phyloP scores from a whole-genome alignment of 2,797 vertebrate species.

The Moxostoma hubbsi region DNA sequence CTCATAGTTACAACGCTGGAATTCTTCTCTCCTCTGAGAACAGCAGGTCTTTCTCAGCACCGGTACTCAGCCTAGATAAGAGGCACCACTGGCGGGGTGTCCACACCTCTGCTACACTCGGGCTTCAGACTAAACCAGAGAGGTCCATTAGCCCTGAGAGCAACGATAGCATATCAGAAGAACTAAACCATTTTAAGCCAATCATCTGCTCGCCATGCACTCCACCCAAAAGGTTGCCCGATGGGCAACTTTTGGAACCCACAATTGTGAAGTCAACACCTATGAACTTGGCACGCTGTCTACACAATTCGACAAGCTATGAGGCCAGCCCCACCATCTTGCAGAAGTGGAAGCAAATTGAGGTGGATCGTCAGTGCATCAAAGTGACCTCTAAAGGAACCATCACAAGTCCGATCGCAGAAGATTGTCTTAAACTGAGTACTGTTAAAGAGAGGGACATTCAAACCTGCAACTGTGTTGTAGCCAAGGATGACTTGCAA shows the following conservation, averaged over 20 bases:
- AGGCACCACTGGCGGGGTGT: slow-evolving; percentile 71
- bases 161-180: slow-evolving; percentile 97
- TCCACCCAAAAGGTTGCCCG: slow-evolving; percentile 90
- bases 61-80: slow-evolving; percentile 81
- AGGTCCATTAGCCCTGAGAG: slow-evolving; percentile 94
- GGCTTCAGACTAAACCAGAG: slow-evolving; percentile 74
- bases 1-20: slow-evolving; percentile 80
- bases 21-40: slow-evolving; percentile 90
- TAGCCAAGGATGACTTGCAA: slow-evolving; percentile 7
- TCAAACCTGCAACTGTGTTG: slow-evolving; percentile 17
- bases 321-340: slow-evolving; percentile 90
- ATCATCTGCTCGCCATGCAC: slow-evolving; percentile 97
- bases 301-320: slow-evolving; percentile 89
- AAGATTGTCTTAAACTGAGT: slow-evolving; percentile 52
- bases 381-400: slow-evolving; percentile 88
- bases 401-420: slow-evolving; percentile 78
- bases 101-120: slow-evolving; percentile 63
- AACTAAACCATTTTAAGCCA: slow-evolving; percentile 97
- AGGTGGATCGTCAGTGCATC: slow-evolving; percentile 89
- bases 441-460: slow-evolving; percentile 65
- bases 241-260: slow-evolving; percentile 87
- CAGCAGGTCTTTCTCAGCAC: slow-evolving; percentile 88
- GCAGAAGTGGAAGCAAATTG: slow-evolving; percentile 94
- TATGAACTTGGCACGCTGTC: slow-evolving; percentile 84
- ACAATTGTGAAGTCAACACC: slow-evolving; percentile 94